Percentiles rank a stretch among this genome's conserved stretches.
phyloP scores from a whole-genome alignment of 1,140 invertebrate genomes.

The Aphidius ervi region DNA sequence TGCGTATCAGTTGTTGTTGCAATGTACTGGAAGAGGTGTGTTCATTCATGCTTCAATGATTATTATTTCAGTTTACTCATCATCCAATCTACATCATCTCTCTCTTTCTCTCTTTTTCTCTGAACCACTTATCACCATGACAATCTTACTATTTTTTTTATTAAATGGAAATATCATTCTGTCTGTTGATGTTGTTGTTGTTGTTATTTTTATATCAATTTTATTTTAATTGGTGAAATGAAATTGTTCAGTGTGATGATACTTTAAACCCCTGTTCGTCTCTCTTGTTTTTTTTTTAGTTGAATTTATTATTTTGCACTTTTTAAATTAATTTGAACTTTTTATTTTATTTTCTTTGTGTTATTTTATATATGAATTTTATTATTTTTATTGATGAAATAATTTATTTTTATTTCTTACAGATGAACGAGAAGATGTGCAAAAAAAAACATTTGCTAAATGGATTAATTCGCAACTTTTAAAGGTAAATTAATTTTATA shows the following conservation, averaged over 20 bases:
- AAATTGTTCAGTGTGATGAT: background rate
- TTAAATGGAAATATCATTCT: too few species aligned
- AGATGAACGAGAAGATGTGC: constrained; percentile 88
- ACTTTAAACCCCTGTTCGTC: background rate
- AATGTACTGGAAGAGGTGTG: constrained; percentile 4
- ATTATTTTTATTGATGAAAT: constrained; percentile 1
- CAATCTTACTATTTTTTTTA: too few species aligned
- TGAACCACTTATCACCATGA: too few species aligned
- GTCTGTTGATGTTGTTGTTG: too few species aligned
- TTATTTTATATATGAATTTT: background rate
- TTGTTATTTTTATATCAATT: too few species aligned
- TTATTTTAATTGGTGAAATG: background rate
- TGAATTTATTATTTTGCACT: background rate
- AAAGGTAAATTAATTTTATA: constrained; percentile 59
- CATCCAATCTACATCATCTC: background rate
- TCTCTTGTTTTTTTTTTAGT: background rate
- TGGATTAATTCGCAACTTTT: constrained; percentile 90
- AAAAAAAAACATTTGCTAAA: constrained; percentile 93
- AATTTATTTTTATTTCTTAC: constrained; percentile 30
- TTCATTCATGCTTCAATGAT: constrained; percentile 12
- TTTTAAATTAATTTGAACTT: too few species aligned
- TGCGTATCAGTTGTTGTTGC: too few species aligned
- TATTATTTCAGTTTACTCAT: background rate
- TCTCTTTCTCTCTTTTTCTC: too few species aligned
- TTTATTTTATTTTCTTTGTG: background rate